Conservation (phyloP, 2,797 vertebrate species). For the Taenioides sp. region DNA sequence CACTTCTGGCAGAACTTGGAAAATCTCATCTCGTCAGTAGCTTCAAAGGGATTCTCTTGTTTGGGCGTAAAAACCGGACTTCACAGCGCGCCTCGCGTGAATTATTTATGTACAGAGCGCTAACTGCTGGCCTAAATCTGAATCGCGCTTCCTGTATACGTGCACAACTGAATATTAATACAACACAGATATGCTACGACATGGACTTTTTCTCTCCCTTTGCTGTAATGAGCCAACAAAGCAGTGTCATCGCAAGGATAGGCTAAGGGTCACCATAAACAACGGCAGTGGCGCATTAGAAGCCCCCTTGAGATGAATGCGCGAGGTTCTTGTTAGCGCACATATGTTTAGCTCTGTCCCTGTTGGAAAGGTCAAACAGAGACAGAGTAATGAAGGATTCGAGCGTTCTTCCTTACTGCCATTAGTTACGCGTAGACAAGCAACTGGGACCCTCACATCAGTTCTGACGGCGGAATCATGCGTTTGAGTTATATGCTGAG, state of each 20-base stretch:
- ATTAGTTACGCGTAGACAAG: conserved; percentile 58
- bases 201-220: conserved; percentile 60
- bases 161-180: conserved; percentile 37
- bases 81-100: conserved; percentile 38
- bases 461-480: conserved; percentile 60
- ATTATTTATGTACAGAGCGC: conserved; percentile 52
- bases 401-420: conserved; percentile 43
- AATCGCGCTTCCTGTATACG: conserved; percentile 30
- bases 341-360: conserved; percentile 60
- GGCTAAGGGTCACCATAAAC: conserved; percentile 67
- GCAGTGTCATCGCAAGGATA: conserved; percentile 40
- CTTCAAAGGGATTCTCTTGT: conserved; percentile 33
- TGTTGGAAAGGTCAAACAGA: conserved; percentile 70
- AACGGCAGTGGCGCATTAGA: conserved; percentile 58
- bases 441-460: conserved; percentile 50
- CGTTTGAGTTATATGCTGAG: conserved; percentile 60
- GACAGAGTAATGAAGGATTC: conserved; percentile 67
- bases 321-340: conserved; percentile 63
- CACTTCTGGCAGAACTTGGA: background rate
- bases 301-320: conserved; percentile 63
- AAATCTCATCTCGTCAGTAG: background rate
- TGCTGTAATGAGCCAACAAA: conserved; percentile 58
- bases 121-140: conserved; percentile 48
- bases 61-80: conserved; percentile 42
- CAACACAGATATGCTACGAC: conserved; percentile 36